These are phyloP conservation scores for Callaeas wilsoni DNA, from an alignment of 2,113 vertebrate genomes.

Conservation along the genomic window DNA sequence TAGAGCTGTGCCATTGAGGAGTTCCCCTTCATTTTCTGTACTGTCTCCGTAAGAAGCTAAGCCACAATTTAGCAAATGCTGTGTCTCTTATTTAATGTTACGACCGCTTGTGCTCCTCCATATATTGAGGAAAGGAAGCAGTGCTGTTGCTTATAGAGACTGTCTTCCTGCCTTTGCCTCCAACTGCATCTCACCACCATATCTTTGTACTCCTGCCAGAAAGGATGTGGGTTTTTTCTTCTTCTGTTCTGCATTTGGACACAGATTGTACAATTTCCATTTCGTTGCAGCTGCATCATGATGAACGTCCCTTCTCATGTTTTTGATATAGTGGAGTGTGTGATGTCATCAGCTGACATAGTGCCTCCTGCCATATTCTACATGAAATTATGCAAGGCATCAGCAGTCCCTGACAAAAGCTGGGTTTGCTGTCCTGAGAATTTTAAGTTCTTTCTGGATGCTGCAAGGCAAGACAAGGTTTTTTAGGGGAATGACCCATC, in stretches of 20 bases:
- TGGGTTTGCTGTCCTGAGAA: background rate
- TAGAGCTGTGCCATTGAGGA: background rate
- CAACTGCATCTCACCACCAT: background rate
- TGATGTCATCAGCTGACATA: background rate
- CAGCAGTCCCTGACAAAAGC: background rate
- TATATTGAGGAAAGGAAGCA: background rate
- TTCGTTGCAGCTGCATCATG: background rate
- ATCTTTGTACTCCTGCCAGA: background rate
- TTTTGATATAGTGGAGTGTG: background rate
- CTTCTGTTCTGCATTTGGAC: background rate
- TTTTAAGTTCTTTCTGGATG: background rate
- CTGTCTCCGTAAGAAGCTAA: background rate
- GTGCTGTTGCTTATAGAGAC: background rate
- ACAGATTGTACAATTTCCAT: background rate
- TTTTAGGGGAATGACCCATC: background rate
- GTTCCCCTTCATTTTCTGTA: background rate
- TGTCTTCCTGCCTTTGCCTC: background rate
- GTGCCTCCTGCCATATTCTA: background rate
- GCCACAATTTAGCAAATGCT: background rate
- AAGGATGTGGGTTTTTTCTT: background rate
- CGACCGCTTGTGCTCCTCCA: rapidly evolving
- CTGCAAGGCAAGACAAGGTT: background rate
- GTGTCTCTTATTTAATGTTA: background rate
- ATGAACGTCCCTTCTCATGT: background rate
- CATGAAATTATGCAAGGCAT: background rate